These are phyloP conservation scores for Escarpia spicata DNA, from an alignment of 2,888 invertebrate genomes.

Conservation along the genomic window DNA sequence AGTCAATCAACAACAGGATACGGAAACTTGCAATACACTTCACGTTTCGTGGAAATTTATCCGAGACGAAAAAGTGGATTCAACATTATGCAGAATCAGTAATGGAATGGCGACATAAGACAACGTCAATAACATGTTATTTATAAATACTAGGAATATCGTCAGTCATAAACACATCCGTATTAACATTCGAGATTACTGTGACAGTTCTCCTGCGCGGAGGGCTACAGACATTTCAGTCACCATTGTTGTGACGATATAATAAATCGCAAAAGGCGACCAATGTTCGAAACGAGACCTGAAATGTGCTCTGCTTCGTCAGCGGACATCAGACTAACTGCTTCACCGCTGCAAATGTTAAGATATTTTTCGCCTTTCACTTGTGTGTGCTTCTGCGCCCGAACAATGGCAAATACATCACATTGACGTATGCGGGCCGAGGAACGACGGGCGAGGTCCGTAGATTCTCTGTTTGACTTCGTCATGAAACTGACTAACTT, in stretches of 20 bases:
- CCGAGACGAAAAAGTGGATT: not conserved
- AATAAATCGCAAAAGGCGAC: not conserved
- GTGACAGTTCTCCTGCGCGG: not conserved
- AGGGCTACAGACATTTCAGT: not conserved
- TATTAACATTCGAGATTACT: not conserved
- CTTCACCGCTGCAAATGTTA: constrained; percentile 19
- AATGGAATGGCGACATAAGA: constrained; percentile 16
- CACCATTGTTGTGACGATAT: not conserved
- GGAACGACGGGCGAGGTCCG: not conserved
- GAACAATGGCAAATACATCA: not conserved
- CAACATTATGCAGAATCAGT: not conserved
- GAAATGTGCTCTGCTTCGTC: not conserved
- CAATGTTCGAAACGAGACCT: not conserved
- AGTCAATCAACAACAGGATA: not conserved
- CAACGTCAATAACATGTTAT: not conserved
- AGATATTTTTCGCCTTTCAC: not conserved
- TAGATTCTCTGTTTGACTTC: not conserved
- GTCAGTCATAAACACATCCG: constrained; percentile 16
- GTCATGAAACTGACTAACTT: constrained; percentile 1
- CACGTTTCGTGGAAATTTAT: not conserved
- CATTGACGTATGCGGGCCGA: too few relatives aligned
- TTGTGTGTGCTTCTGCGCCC: not conserved
- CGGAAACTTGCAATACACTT: not conserved
- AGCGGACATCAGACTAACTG: not conserved
- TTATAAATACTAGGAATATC: not conserved